A percentile compares a stretch with the other conserved stretches of the same genome.
Conservation (phyloP, 2,888 invertebrate genomes). For the Eristalis intricaria region DNA sequence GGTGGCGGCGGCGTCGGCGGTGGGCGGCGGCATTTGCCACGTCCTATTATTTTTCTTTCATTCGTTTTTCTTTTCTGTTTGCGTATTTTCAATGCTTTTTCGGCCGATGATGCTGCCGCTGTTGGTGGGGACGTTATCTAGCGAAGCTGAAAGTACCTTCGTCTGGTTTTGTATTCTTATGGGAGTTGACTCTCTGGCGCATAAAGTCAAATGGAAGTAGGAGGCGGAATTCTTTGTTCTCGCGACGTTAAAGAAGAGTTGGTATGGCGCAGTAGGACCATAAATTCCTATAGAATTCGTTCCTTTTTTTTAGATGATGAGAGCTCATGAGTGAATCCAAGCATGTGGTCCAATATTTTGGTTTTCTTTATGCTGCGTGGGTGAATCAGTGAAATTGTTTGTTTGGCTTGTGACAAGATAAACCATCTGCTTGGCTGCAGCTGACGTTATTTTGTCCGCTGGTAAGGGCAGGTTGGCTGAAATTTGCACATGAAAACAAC, state of each 20-base stretch:
- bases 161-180: constrained; percentile 53
- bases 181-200: constrained; percentile 49
- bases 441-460: constrained; percentile 26
- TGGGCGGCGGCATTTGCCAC: constrained; percentile 25
- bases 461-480: neutral
- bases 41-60: constrained; percentile 40
- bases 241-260: neutral
- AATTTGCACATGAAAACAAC: neutral
- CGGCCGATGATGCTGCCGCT: neutral
- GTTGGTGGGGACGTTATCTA: constrained; percentile 45
- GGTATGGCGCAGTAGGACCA: neutral
- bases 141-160: constrained; percentile 48
- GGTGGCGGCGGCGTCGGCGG: no score
- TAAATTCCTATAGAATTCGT: neutral
- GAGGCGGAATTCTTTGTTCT: constrained; percentile 37
- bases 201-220: constrained; percentile 48
- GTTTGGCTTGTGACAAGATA: constrained; percentile 56
- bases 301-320: constrained; percentile 51
- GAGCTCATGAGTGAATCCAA: constrained; percentile 53
- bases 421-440: constrained; percentile 37
- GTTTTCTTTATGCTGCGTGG: constrained; percentile 43
- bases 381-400: constrained; percentile 27
- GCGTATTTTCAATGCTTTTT: neutral
- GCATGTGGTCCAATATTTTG: constrained; percentile 59
- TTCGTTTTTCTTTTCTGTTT: constrained; percentile 12